Base-by-base conservation (phyloP, 1,140 invertebrate species). In the Drosophila asahinai region DNA sequence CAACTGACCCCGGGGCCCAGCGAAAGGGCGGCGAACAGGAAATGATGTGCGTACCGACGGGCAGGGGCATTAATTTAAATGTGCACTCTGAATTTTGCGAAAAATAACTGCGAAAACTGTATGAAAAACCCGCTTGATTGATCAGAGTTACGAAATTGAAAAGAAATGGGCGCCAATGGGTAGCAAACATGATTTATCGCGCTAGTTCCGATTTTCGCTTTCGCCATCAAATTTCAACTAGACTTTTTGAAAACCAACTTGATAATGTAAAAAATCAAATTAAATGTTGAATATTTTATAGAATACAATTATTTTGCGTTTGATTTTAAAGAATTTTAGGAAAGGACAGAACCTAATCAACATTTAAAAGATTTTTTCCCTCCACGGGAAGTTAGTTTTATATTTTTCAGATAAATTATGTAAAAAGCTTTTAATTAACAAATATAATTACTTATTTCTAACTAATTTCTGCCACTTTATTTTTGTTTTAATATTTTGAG, bases 1-100 rank as follows among this genome's bases (percentile, higher is more conserved):
- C 75, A 82, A 30, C 84, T 79, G 83, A 59, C 68, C 59, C 47
- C 65, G 77, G 75, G 8, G 19, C 54, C 72, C 64, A 63, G 68
- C 52, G 68, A 67, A 77, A 68, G 48, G 62, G 47, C 59, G 51
- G 47, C 51, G 55, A 63, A 48, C 12, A 61, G 51, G 63, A 68
- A 68, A 43, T 57, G 27, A 22, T 73, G 67, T 60, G 68, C 48
- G 65, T 71, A 51, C 51, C 60, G 59, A 74, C 48, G 51, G 54
- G 14, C 71, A 74, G 52, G 55, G 71, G 71, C 68, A 38, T 73
- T 74, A 59, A 73, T 74, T 73, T 43, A 43, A 73, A 73, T 73
- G 22, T 60, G 9, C 17, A 33, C 27, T 51, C 6, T 51, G 12
- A 60, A 61, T 43, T 57, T 73, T 17, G 36, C 22, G 17, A 51